Evolutionary conservation across 2,888 invertebrate species (phyloP), one percentile per base, ranked within the genome.

Genomic region (Abrostola triplasia): DNA sequence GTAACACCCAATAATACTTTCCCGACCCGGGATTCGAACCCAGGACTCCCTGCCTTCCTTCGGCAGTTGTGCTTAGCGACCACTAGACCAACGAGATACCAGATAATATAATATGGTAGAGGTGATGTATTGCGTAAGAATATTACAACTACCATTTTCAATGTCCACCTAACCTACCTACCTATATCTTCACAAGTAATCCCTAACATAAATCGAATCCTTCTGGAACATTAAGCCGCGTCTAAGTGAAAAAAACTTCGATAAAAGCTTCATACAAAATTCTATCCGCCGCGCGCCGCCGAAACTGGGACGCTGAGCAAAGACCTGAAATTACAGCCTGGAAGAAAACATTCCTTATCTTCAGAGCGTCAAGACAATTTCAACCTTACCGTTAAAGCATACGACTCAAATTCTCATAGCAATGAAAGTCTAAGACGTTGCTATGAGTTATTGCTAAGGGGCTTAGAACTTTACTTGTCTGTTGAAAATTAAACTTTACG

Each of bases 211-310:
- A 66, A 61, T 64, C 63, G 73, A 69, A 59, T 41, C 35, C 36
- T 68, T 61, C 47, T 48, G 35, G 37, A 52, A 56, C 62, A 59
- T 65, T 59, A 66, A 73, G 64, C 66, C 42, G 24, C 24, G 38
- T 59, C 54, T 58, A 77, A 79, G 63, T 73, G 68, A 76, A 77
- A 74, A 67, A 73, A 75, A 7, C 56, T 73, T 63, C 40, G 60
- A 70, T 68, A 57, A 51, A 51, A 61, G 52, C 62, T 65, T 79
- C 76, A 59, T 80, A 69, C 55, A 70, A 74, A 73, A 81, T 80
- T 82, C 80, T 59, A 75, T 77, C 51, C 67, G 50, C 47, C 65
- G 44, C 67, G 50, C 67, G 50, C 47, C 65, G 44, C 67, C 57
- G 65, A 66, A 79, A 79, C 77, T 75, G 52, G 61, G 42, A 54